These are phyloP conservation scores for Achlya flavicornis DNA, from an alignment of 2,888 invertebrate genomes.

Conservation along the genomic window DNA sequence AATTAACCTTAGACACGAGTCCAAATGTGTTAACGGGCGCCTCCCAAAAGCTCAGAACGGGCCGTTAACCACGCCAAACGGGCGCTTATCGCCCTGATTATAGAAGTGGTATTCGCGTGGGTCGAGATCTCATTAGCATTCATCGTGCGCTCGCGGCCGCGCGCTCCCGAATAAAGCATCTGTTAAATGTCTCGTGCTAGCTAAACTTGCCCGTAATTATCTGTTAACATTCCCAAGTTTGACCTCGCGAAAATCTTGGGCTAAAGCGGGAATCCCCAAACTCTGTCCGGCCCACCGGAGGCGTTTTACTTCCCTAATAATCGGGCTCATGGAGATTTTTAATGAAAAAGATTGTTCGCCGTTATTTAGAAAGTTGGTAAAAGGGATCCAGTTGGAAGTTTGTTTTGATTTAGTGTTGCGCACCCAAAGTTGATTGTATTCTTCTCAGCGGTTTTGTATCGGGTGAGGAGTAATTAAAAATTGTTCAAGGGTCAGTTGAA, in stretches of 20 bases:
- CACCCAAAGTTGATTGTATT: slow-evolving; percentile 70
- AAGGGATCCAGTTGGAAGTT: slow-evolving; percentile 77
- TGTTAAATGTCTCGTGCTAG: slow-evolving; percentile 83
- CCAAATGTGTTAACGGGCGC: slow-evolving; percentile 80
- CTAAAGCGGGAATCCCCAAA: slow-evolving; percentile 66
- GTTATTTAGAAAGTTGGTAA: slow-evolving; percentile 81
- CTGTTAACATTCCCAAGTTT: slow-evolving; percentile 84
- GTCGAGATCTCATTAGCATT: slow-evolving; percentile 76
- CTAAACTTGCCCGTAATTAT: slow-evolving; percentile 82
- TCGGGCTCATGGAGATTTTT: slow-evolving; percentile 81
- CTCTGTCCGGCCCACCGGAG: slow-evolving; percentile 69
- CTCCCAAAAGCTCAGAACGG: slow-evolving; percentile 59
- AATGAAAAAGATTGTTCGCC: slow-evolving; percentile 82
- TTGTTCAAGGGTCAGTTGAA: slow-evolving; percentile 38
- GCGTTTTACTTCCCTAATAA: slow-evolving; percentile 81
- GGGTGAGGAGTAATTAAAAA: slow-evolving; percentile 72
- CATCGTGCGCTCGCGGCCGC: slow-evolving; percentile 80
- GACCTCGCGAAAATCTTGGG: slow-evolving; percentile 79
- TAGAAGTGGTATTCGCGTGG: slow-evolving; percentile 60
- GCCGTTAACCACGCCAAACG: slow-evolving; percentile 44
- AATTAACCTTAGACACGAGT: slow-evolving; percentile 82
- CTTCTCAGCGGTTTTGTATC: slow-evolving; percentile 73
- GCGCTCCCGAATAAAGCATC: slow-evolving; percentile 81
- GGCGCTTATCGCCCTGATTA: slow-evolving; percentile 46
- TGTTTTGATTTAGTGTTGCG: slow-evolving; percentile 80